Evolutionary conservation across 1,140 invertebrate species (phyloP).

Genomic region (Euwallacea fornicatus): DNA sequence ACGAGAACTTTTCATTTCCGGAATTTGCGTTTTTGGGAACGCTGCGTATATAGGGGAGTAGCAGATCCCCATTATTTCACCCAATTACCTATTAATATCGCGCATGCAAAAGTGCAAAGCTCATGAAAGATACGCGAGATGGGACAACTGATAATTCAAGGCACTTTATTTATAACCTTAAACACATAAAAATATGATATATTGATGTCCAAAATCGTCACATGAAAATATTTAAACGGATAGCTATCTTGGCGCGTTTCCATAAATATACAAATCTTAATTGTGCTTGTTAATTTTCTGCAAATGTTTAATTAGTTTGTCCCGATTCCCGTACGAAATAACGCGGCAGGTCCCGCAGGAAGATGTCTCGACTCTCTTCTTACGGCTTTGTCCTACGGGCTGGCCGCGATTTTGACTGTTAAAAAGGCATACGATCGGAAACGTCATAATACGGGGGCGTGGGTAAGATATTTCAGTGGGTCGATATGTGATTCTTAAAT

Average conservation of each 20-base stretch:
- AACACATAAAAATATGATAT: too few species aligned
- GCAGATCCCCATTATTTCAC: too few species aligned
- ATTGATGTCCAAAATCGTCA: neutral
- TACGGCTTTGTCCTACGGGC: too few species aligned
- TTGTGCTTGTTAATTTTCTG: neutral
- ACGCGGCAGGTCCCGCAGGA: too few species aligned
- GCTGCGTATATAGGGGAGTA: too few species aligned
- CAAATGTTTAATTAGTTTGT: too few species aligned
- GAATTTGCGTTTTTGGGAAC: too few species aligned
- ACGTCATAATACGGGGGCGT: slow-evolving; percentile 43
- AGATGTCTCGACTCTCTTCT: too few species aligned
- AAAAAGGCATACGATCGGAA: slow-evolving; percentile 8
- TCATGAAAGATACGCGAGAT: neutral
- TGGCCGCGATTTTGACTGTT: neutral
- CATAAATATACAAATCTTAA: neutral
- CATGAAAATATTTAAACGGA: neutral
- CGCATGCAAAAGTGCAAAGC: slow-evolving; percentile 5
- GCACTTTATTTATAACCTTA: too few species aligned
- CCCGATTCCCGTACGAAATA: too few species aligned
- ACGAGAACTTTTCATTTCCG: too few species aligned
- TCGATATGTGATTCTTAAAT: slow-evolving; percentile 45
- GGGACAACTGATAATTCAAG: neutral
- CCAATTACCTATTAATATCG: neutral
- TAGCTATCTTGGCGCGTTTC: neutral
- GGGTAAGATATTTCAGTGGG: slow-evolving; percentile 48